These are phyloP conservation scores for Serilophus lunatus DNA, from an alignment of 2,113 vertebrate genomes.

Conservation along the genomic window DNA sequence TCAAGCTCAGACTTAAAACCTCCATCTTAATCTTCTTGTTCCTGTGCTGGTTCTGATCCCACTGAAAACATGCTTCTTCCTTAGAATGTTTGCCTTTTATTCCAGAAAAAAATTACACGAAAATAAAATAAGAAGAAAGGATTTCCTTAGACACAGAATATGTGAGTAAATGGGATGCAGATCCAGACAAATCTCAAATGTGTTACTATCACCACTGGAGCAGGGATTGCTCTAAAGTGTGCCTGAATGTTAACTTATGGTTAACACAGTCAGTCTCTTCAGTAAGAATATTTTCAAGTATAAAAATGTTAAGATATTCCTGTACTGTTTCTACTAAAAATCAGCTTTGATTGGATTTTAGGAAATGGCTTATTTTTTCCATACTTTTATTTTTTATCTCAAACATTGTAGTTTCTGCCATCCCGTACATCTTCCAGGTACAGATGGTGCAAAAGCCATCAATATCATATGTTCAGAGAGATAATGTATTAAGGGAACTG, in stretches of 20 bases:
- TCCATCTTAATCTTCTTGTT: not conserved
- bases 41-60: too few relatives aligned
- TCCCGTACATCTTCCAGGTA: not conserved
- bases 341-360: not conserved
- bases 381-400: not conserved
- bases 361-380: not conserved
- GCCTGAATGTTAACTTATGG: not conserved
- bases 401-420: not conserved
- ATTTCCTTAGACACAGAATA: not conserved
- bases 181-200: not conserved
- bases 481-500: constrained; percentile 29
- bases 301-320: not conserved
- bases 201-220: not conserved
- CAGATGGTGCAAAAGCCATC: not conserved
- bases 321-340: not conserved
- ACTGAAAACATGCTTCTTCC: not conserved
- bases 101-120: not conserved
- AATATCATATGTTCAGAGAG: not conserved
- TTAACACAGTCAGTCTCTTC: not conserved
- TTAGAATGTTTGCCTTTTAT: not conserved
- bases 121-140: not conserved
- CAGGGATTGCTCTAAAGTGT: not conserved
- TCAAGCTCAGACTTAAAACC: not conserved
- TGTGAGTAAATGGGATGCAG: not conserved
- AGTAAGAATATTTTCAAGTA: not conserved